Base-by-base conservation (phyloP, 2,113 vertebrate genomes). In the Tragelaphus strepsiceros region DNA sequence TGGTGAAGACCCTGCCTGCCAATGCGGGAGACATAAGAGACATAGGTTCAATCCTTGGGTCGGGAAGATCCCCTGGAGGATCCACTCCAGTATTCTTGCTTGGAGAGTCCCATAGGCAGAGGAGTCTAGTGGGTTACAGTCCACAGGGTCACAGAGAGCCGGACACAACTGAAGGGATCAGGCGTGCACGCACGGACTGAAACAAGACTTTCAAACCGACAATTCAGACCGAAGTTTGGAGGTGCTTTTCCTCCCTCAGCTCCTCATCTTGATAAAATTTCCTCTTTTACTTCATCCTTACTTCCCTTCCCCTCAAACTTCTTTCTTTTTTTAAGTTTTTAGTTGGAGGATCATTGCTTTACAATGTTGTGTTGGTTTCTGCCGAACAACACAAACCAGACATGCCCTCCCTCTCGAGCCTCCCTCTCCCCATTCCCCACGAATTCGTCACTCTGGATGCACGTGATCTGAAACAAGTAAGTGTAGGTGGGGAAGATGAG, bases 211-310 rank as follows among this genome's bases (percentile, higher is more conserved):
- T 64, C 21, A 61, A 59, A 86, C 46, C 74, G 14, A 88, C 58
- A 83, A 58, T 90, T 78, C 54, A 61, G 19, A 22, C 11, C 28
- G 12, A 74, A 32, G 19, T n/a, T 22, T 12, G 24, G 61, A 58
- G 49, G 81, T 82, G 10, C 74, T 59, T 96, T 91, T 78, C 67
- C 54, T 21, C 93, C 39, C 49, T 35, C 22, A n/a, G 46, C 35
- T 67, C 64, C 86, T 89, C 46, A 26, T 62, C 71, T 88, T 2
- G 2, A 82, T 77, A 24, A 32, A 15, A n/a, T 96, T 49, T 80
- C 67, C 28, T 43, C 30, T 51, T 94, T 22, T 32, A 5, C 19
- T 35, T 89, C 30, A 30, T 95, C 32, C 7, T 67, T 62, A 19
- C 49, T 64, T 91, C 58, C 64, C 32, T 12, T 43, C 49, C 11